Evolutionary conservation across 1,140 invertebrate species (phyloP).

Genomic region (Halesus radiatus): DNA sequence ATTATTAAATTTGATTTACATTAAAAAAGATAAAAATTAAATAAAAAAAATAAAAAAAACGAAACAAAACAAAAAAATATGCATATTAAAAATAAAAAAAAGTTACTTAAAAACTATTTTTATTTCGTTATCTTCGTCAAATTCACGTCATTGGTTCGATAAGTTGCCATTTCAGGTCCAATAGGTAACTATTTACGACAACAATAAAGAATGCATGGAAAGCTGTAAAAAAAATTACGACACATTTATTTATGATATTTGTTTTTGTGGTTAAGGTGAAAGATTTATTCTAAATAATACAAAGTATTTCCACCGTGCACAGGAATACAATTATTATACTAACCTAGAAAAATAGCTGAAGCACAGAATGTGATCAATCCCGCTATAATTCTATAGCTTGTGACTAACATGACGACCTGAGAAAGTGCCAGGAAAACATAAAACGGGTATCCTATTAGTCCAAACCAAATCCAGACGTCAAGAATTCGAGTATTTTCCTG

Average conservation of each 20-base stretch:
- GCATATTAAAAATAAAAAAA: no score
- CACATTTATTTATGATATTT: background rate
- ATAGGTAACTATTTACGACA: background rate
- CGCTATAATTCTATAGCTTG: background rate
- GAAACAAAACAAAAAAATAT: no score
- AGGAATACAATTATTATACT: background rate
- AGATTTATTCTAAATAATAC: no score
- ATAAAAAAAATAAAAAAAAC: no score
- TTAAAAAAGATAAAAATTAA: no score
- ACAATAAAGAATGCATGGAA: background rate
- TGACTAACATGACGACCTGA: background rate
- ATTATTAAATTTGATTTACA: no score
- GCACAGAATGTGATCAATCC: background rate
- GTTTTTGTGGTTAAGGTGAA: background rate
- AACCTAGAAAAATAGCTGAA: background rate
- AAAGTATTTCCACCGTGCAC: background rate
- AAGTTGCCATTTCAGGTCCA: background rate
- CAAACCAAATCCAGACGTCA: slow-evolving; percentile 3
- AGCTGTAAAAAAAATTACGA: background rate
- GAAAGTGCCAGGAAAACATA: background rate
- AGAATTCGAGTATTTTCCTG: background rate
- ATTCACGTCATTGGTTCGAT: slow-evolving; percentile 14
- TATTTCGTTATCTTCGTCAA: no score
- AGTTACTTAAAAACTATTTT: no score
- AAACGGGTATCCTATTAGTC: background rate